These are phyloP conservation scores for Agriotes lineatus DNA, from an alignment of 2,888 invertebrate species.

Conservation along the genomic window DNA sequence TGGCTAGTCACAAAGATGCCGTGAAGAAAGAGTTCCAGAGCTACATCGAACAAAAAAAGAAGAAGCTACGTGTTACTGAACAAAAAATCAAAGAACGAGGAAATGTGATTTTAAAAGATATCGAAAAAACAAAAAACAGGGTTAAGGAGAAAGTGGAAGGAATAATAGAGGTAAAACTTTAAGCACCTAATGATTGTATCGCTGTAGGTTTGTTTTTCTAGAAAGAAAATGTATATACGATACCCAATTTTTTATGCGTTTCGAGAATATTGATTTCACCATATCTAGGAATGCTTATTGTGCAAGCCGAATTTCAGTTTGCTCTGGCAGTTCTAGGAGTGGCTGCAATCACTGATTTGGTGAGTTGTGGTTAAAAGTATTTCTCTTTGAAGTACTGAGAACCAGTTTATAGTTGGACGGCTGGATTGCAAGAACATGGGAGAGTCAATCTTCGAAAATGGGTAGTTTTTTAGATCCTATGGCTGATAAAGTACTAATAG, in stretches of 20 bases:
- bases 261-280: constrained; percentile 89
- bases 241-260: constrained; percentile 92
- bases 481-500: constrained; percentile 95
- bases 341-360: constrained; percentile 93
- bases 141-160: constrained; percentile 80
- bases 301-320: constrained; percentile 82
- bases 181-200: not conserved
- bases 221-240: constrained; percentile 91
- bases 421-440: constrained; percentile 94
- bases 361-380: constrained; percentile 61
- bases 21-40: constrained; percentile 56
- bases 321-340: constrained; percentile 86
- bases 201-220: constrained; percentile 56
- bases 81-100: constrained; percentile 71
- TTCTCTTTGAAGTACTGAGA: not conserved
- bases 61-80: constrained; percentile 72
- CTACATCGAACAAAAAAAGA: constrained; percentile 72
- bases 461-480: constrained; percentile 97
- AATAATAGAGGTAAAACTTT: constrained; percentile 76
- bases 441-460: constrained; percentile 90
- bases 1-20: constrained; percentile 33
- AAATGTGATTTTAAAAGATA: constrained; percentile 76
- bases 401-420: constrained; percentile 83
- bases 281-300: constrained; percentile 88
- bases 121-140: constrained; percentile 78